A percentile compares a stretch with the other conserved stretches of the same genome.
These are phyloP conservation scores for Hybos culiciformis DNA, from an alignment of 2,888 invertebrate genomes.

Conservation along the genomic window DNA sequence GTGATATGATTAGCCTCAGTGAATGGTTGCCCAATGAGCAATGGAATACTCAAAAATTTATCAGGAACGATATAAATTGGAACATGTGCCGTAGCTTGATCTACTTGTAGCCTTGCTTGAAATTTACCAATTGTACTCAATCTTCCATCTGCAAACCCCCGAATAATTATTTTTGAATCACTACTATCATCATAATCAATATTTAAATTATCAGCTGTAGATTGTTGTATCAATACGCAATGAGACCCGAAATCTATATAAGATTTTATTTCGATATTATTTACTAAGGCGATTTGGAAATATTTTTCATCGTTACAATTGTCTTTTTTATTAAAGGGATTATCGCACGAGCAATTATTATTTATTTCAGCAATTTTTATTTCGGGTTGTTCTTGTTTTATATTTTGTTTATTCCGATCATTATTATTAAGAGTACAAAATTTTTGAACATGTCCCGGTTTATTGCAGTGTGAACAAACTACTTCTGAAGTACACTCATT, in stretches of 20 bases:
- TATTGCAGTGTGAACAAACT: constrained; percentile 7
- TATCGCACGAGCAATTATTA: background rate
- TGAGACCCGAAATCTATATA: background rate
- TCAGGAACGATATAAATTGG: background rate
- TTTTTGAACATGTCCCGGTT: constrained; percentile 9
- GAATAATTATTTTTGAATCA: background rate
- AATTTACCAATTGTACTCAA: background rate
- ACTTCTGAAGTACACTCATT: constrained; percentile 6
- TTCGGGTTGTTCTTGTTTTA: constrained; percentile 3
- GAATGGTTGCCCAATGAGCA: background rate
- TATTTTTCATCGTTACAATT: constrained; percentile 1
- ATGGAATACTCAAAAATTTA: background rate
- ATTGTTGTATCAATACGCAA: background rate
- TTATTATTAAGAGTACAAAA: constrained; percentile 3
- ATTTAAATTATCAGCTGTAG: no score
- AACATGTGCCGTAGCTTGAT: background rate
- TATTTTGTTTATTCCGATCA: constrained; percentile 4
- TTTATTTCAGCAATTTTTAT: constrained; percentile 1
- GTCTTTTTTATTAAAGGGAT: constrained; percentile 3
- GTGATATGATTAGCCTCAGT: background rate
- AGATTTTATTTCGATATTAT: constrained; percentile 1
- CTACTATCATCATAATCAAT: background rate
- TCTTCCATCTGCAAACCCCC: background rate
- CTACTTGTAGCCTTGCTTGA: background rate
- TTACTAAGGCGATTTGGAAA: background rate